Percentiles rank a stretch among this genome's conserved stretches.
Conservation (phyloP, 2,113 vertebrate species). For the Xyliphius kryptos region DNA sequence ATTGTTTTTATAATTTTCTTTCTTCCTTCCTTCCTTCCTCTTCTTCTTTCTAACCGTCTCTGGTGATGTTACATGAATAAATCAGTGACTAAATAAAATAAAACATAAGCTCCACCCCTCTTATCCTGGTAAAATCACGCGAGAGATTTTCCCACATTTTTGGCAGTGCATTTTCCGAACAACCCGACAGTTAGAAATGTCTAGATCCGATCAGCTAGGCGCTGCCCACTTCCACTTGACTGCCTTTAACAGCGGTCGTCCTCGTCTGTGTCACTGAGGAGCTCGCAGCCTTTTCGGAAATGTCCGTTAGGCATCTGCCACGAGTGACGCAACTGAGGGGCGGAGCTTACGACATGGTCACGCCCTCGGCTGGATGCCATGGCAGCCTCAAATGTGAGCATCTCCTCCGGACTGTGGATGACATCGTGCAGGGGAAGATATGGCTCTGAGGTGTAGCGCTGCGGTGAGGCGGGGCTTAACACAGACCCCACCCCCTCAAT, state of each 20-base stretch:
- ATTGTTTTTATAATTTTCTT: no score
- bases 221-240: not conserved
- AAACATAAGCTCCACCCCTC: slow-evolving; percentile 3
- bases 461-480: slow-evolving; percentile 69
- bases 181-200: not conserved
- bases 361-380: slow-evolving; percentile 85
- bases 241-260: slow-evolving; percentile 84
- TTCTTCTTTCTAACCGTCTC: no score
- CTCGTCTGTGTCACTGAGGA: slow-evolving; percentile 90
- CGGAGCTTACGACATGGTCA: slow-evolving; percentile 84
- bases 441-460: slow-evolving; percentile 93
- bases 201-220: not conserved
- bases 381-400: slow-evolving; percentile 91
- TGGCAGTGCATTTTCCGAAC: slow-evolving; percentile 5
- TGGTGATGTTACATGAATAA: no score
- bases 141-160: no score
- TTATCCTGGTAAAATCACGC: not conserved
- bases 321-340: slow-evolving; percentile 84
- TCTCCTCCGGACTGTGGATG: slow-evolving; percentile 77
- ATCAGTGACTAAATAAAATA: no score
- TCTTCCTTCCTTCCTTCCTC: no score
- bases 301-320: slow-evolving; percentile 96
- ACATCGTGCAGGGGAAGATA: slow-evolving; percentile 86
- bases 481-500: slow-evolving; percentile 34
- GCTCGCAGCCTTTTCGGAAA: slow-evolving; percentile 79